Evolutionary conservation across 2,113 vertebrate genomes (phyloP).

Genomic region (Microcebus griseorufus): DNA sequence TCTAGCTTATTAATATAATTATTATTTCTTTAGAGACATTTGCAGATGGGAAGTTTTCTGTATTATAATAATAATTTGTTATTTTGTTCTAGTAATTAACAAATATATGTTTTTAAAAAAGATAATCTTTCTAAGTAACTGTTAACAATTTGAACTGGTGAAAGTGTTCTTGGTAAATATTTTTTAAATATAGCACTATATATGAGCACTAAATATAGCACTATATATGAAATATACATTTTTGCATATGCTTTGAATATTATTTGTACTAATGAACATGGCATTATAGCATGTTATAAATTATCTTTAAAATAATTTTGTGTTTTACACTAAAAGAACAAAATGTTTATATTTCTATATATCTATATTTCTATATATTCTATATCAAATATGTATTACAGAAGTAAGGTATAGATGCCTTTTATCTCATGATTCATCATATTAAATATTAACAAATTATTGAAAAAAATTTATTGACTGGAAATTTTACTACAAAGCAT

Average conservation of each 20-base stretch:
- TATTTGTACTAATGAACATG: neutral
- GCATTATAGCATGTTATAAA: neutral
- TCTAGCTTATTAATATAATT: neutral
- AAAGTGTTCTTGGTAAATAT: neutral
- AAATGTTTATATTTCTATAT: neutral
- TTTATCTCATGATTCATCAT: conserved; percentile 4
- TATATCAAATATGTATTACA: neutral
- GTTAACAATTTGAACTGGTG: neutral
- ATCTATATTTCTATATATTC: neutral
- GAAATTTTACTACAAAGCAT: conserved; percentile 26
- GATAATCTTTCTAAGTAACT: neutral
- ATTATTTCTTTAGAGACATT: neutral
- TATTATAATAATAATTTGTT: neutral
- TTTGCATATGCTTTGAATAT: neutral
- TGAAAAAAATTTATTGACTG: neutral
- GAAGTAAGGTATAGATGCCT: neutral
- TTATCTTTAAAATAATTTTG: conserved; percentile 14
- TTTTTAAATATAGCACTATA: neutral
- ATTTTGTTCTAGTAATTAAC: neutral
- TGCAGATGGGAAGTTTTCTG: neutral
- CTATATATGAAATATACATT: neutral
- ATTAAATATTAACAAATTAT: conserved; percentile 32
- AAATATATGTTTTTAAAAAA: neutral
- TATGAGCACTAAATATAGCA: neutral
- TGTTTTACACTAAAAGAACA: neutral